These are phyloP conservation scores for Nilaparvata lugens DNA, from an alignment of 1,140 invertebrate species.

Conservation along the genomic window DNA sequence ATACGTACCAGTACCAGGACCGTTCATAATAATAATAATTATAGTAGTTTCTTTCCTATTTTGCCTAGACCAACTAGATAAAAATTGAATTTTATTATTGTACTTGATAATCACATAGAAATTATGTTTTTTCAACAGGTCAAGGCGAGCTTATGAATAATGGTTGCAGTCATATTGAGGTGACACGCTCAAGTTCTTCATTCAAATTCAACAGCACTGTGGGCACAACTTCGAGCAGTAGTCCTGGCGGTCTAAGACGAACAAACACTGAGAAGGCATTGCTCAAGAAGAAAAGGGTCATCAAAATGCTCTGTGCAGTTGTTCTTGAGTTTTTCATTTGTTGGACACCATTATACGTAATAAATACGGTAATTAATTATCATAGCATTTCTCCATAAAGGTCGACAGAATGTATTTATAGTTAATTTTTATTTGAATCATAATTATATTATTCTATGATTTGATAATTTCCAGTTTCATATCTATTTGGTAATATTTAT, in stretches of 20 bases:
- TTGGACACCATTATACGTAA: constrained; percentile 61
- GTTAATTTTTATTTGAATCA: neutral
- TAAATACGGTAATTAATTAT: constrained; percentile 43
- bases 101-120: neutral
- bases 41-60: no score
- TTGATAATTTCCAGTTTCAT: neutral
- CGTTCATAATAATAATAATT: no score
- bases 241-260: constrained; percentile 34
- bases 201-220: neutral
- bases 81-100: no score
- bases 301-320: constrained; percentile 58
- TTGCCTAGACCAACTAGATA: no score
- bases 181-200: neutral
- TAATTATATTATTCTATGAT: neutral
- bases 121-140: neutral
- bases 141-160: neutral
- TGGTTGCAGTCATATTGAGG: neutral
- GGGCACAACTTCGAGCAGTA: neutral
- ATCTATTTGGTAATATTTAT: no score
- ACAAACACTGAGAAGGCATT: constrained; percentile 43
- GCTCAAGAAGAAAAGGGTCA: constrained; percentile 45
- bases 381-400: no score
- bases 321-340: constrained; percentile 67
- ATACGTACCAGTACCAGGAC: no score
- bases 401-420: neutral